Evolutionary conservation across 2,888 invertebrate genomes (phyloP), one percentile per base, ranked within the genome.

Genomic region (Thymelicus sylvestris): DNA sequence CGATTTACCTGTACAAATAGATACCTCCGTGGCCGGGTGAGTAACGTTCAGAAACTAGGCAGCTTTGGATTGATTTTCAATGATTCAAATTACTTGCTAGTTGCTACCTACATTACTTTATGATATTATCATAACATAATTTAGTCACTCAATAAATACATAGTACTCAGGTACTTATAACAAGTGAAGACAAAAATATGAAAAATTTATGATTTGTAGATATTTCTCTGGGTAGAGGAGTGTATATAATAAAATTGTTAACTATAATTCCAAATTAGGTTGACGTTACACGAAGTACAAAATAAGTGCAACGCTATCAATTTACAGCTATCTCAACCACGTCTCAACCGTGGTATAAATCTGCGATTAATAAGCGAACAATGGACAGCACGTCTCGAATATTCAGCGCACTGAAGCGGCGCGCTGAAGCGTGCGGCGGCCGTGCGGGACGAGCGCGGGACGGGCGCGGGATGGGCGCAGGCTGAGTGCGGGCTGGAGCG

Each of bases 351-450:
- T 50, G 13, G 57, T 6, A 31, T 31, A 31, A 24, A 63, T 0
- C 38, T 7, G 38, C 63, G 31, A 63, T 50, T 68, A 63, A 71
- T 67, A 66, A 61, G 52, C 57, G 57, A 61, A 62, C 61, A 68
- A 68, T 61, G 66, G 63, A 24, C 57, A 57, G 39, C 7, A 52
- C 24, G 57, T 59, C 39, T 47, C 10, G 41, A 62, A 61, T 52
- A 67, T 68, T 62, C 67, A 63, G 47, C 57, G 61, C 41, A 64
- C 69, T 70, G 70, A 70, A 70, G 65, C 59, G 70, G 72, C 68
- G 73, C 74, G 72, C 74, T 74, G 74, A 73, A 71, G 70, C 74
- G 13, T 6, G 7, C 4, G 50, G 50, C 5, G 10, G 47, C 13
- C 10, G 50, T 74, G 69, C 47, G 47, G 47, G 12, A 10, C 47